Evolutionary conservation across 1,140 invertebrate genomes (phyloP).

Genomic region (Euura lappo): DNA sequence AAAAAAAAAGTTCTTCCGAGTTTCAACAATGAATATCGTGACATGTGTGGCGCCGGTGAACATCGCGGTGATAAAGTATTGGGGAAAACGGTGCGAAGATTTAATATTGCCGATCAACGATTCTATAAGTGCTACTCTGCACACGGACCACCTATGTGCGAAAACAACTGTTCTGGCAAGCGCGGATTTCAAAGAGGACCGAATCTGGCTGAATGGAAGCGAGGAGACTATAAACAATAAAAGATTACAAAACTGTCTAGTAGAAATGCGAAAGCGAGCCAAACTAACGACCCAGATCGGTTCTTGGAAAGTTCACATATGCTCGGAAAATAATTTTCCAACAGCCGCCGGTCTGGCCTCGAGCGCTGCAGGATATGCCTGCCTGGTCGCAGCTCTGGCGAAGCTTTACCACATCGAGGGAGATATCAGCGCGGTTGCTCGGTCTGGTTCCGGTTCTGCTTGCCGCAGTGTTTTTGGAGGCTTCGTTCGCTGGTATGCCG

Average conservation of each 20-base stretch:
- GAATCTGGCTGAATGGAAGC: constrained; percentile 90
- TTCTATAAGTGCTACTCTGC: constrained; percentile 91
- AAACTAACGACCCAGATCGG: constrained; percentile 53
- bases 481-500: constrained; percentile 89
- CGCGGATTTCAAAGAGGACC: constrained; percentile 74
- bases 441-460: constrained; percentile 93
- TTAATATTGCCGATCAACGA: constrained; percentile 97
- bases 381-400: constrained; percentile 76
- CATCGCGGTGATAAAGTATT: constrained; percentile 99
- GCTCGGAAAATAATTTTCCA: constrained; percentile 97
- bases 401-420: constrained; percentile 79
- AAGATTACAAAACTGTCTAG: constrained; percentile 80
- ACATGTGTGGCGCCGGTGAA: constrained; percentile 94
- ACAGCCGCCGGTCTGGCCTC: constrained; percentile 98
- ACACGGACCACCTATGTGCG: constrained; percentile 83
- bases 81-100: constrained; percentile 94
- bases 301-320: constrained; percentile 83
- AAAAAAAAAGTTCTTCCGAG: not conserved
- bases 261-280: constrained; percentile 64
- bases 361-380: constrained; percentile 97
- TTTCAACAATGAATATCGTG: constrained; percentile 60
- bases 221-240: constrained; percentile 76
- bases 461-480: constrained; percentile 95
- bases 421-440: constrained; percentile 84
- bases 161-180: constrained; percentile 85